Evolutionary conservation across 1,140 invertebrate genomes (phyloP).

Genomic region (Halictus rubicundus): DNA sequence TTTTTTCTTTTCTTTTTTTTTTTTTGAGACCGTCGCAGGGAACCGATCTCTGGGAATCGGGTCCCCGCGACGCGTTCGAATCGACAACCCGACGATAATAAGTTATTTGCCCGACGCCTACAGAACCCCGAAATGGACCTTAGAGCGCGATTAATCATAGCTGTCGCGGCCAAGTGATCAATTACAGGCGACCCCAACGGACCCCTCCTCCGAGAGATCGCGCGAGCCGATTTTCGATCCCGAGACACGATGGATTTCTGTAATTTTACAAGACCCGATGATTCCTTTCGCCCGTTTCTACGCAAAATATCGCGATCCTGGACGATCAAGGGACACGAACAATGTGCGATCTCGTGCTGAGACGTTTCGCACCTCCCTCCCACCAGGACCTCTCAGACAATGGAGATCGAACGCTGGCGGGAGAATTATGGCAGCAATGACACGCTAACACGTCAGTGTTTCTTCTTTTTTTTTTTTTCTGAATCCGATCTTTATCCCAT

Average conservation of each 20-base stretch:
- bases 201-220: not conserved
- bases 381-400: too few species aligned
- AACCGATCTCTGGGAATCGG: not conserved
- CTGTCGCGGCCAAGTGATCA: slow-evolving; percentile 11
- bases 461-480: too few species aligned
- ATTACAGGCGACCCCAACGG: not conserved
- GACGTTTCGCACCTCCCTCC: too few species aligned
- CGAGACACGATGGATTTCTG: not conserved
- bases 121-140: slow-evolving; percentile 12
- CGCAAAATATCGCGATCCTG: too few species aligned
- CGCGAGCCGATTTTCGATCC: not conserved
- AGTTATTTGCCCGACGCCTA: not conserved
- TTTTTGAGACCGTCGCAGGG: not conserved
- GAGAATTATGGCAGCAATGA: too few species aligned
- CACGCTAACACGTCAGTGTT: too few species aligned
- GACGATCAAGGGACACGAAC: too few species aligned
- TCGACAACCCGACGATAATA: not conserved
- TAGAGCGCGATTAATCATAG: slow-evolving; percentile 32
- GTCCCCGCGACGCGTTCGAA: not conserved
- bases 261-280: too few species aligned
- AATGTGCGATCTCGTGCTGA: too few species aligned
- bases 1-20: too few species aligned
- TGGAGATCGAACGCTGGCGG: too few species aligned
- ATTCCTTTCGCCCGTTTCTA: too few species aligned
- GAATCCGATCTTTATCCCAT: not conserved